phyloP scores from a whole-genome alignment of 2,888 invertebrate genomes.

The Podotricha telesiphe region DNA sequence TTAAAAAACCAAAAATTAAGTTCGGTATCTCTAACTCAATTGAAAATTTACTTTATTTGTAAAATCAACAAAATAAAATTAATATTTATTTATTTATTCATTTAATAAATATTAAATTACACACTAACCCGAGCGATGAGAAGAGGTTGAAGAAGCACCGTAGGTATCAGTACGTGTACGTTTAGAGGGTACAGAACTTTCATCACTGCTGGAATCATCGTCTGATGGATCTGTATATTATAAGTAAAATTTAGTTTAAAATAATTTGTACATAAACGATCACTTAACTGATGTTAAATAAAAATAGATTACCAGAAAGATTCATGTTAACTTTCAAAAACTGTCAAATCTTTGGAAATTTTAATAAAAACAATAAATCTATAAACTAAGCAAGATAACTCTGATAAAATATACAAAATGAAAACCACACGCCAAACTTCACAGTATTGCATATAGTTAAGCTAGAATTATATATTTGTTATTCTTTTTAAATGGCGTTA shows the following conservation, averaged over 20 bases:
- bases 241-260: neutral
- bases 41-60: neutral
- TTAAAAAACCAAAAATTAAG: neutral
- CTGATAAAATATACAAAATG: neutral
- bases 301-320: constrained; percentile 53
- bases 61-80: too few relatives aligned
- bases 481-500: neutral
- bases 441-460: neutral
- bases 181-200: constrained; percentile 62
- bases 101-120: constrained; percentile 18
- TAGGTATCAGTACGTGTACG: constrained; percentile 65
- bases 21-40: too few relatives aligned
- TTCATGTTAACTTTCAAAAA: constrained; percentile 49
- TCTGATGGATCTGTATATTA: constrained; percentile 48
- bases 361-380: neutral
- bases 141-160: constrained; percentile 75
- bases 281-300: neutral
- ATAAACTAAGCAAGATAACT: neutral
- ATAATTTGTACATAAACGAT: neutral
- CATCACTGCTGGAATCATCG: constrained; percentile 73
- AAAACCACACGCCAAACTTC: neutral
- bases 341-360: too few relatives aligned
- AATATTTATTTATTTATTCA: neutral
- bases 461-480: neutral
- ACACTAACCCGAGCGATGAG: constrained; percentile 69